Base-by-base conservation (phyloP, 2,888 invertebrate species). In the Dilophus febrilis region DNA sequence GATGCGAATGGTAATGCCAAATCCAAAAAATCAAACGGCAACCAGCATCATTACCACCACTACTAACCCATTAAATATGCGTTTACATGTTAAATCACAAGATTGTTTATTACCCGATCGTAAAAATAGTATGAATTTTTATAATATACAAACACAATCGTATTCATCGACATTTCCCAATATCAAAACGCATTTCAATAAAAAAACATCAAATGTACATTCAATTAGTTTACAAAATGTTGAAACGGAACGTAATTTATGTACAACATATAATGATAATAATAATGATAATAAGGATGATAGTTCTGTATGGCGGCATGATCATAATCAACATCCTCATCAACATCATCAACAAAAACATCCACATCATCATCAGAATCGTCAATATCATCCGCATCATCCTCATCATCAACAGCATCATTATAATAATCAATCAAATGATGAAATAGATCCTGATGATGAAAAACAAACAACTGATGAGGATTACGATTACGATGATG, bases 181-280 rank as follows among this genome's bases (percentile, higher is more conserved):
- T 45, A 73, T 72, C 49, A 66, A 62, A 30, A 50, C 51, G 0
- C 69, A 71, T 42, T n/a, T n/a, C n/a, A n/a, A n/a, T n/a, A n/a
- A n/a, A n/a, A 74, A 70, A 50, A 64, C 66, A 1, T 70, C 71
- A 11, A 70, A 77, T 34, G 71, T 76, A 40, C 77, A 75, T 55
- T 73, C 76, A 2, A 72, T 77, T 12, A 77, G 76, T 50, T 59
- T 78, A 42, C 78, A 78, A 55, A 72, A 78, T 56, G 77, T 79
- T 1, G 77, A 77, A 58, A 67, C 77, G 36, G 77, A 77, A 48
- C 72, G 71, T 39, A 73, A 70, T 14, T 14, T 35, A 19, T 17
- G 40, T 13, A 32, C 39, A 3, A 32, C 52, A n/a, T n/a, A n/a
- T n/a, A n/a, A n/a, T n/a, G n/a, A n/a, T n/a, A n/a, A n/a, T n/a